Evolutionary conservation across 2,113 vertebrate genomes (phyloP), one percentile per base, ranked within the genome.

Genomic region (Ia io): DNA sequence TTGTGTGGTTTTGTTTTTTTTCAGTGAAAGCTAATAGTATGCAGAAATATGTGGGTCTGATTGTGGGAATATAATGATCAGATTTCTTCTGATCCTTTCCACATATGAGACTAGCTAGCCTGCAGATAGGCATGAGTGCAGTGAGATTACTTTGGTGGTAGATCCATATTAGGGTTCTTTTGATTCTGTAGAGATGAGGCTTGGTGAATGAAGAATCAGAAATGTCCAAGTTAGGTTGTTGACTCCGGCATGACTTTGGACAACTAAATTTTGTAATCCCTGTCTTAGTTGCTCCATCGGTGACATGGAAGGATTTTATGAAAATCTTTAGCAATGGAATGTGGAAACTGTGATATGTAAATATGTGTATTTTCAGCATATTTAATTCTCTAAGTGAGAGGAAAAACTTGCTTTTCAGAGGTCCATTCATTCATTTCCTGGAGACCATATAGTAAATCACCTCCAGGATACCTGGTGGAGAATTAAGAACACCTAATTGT

Each of bases 1-100:
- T 49, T 84, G 59, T 13, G 30, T 80, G 71, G 76, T 37, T 2
- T 37, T 37, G 37, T 37, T 80, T 96, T 92, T 95, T 96, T 88
- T 92, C 76, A 88, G 65, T 59, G 82, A 94, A 96, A 95, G 30
- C 18, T 88, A 56, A 93, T 82, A 63, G 22, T 5, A 25, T 93
- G 40, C 18, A 91, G 73, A 89, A 96, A 77, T 85, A 61, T 9
- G 20, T 82, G 71, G 65, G 42, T 79, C 56, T 65, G 91, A 84
- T 37, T 65, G 30, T 95, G 77, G 80, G 77, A 94, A 65, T 88
- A 37, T 17, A 89, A 76, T 63, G 35, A 56, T 56, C 61, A 61
- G 13, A 56, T 95, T 83, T 95, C 44, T 88, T 91, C 56, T 49
- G 28, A 73, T 42, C 8, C 49, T 90, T 85, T 77, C 13, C 84